Conservation (phyloP, 2,797 vertebrate species). For the Epinephelus malabaricus region DNA sequence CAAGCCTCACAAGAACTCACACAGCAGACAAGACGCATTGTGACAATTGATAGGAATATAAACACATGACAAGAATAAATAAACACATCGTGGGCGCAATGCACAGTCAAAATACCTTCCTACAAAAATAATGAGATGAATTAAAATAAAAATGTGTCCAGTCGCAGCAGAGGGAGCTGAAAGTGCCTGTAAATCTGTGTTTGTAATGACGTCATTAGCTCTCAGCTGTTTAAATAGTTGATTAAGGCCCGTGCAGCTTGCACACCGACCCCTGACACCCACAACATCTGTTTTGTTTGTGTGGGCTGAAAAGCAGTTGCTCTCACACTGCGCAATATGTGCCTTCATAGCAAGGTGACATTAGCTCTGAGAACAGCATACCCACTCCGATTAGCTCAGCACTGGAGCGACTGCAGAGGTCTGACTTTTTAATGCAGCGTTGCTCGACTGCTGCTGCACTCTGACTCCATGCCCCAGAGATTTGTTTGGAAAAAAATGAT, state of each 20-base stretch:
- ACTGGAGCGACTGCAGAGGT: constrained; percentile 36
- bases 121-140: constrained; percentile 28
- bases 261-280: constrained; percentile 68
- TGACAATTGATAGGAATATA: background rate
- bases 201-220: constrained; percentile 61
- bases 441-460: constrained; percentile 37
- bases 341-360: constrained; percentile 74
- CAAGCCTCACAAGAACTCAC: background rate
- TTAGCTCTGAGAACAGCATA: constrained; percentile 61
- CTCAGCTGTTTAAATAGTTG: constrained; percentile 75
- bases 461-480: constrained; percentile 7
- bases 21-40: no score
- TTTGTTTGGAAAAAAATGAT: background rate
- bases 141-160: constrained; percentile 36
- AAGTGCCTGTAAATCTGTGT: constrained; percentile 62
- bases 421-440: constrained; percentile 15
- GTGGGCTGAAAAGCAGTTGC: constrained; percentile 68
- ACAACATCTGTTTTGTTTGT: constrained; percentile 78
- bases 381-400: constrained; percentile 43
- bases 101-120: background rate
- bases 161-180: constrained; percentile 48
- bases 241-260: constrained; percentile 72
- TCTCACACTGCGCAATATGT: constrained; percentile 68
- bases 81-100: background rate
- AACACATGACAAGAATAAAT: rapidly evolving